phyloP scores from a whole-genome alignment of 2,888 invertebrate genomes.

The Tipula lateralis region DNA sequence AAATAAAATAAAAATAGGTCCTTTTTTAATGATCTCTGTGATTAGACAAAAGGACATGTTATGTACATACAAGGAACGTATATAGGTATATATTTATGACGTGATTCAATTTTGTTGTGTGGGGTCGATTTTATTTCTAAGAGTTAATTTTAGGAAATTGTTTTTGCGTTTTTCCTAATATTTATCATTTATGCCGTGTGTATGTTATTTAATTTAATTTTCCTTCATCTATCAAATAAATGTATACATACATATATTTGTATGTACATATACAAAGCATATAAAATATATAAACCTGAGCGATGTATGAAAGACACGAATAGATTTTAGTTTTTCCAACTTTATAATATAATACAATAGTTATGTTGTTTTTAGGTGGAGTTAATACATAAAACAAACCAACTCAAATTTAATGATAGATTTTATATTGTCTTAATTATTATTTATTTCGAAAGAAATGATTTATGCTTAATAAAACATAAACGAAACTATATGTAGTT shows the following conservation, averaged over 20 bases:
- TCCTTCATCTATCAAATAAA: background rate
- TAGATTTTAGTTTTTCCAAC: background rate
- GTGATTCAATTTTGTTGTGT: background rate
- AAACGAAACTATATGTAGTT: background rate
- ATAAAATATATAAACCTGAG: background rate
- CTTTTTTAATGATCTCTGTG: background rate
- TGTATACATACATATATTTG: no score
- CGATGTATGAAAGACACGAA: conserved; percentile 11
- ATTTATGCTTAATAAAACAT: background rate
- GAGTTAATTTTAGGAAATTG: conserved; percentile 16
- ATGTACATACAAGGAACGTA: background rate
- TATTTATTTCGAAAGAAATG: background rate
- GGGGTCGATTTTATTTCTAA: background rate
- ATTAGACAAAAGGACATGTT: background rate
- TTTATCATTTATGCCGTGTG: conserved; percentile 19
- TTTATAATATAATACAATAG: background rate
- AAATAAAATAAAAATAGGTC: background rate
- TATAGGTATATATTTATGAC: background rate
- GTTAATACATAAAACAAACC: background rate
- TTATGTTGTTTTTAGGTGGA: conserved; percentile 20
- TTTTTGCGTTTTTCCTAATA: conserved; percentile 11
- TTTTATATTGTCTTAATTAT: conserved; percentile 24
- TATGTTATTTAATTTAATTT: conserved; percentile 11
- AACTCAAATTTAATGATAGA: conserved; percentile 11
- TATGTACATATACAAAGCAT: background rate